Evolutionary conservation across 2,888 invertebrate genomes (phyloP), one percentile per base, ranked within the genome.

Genomic region (Digitonthophagus gazella): DNA sequence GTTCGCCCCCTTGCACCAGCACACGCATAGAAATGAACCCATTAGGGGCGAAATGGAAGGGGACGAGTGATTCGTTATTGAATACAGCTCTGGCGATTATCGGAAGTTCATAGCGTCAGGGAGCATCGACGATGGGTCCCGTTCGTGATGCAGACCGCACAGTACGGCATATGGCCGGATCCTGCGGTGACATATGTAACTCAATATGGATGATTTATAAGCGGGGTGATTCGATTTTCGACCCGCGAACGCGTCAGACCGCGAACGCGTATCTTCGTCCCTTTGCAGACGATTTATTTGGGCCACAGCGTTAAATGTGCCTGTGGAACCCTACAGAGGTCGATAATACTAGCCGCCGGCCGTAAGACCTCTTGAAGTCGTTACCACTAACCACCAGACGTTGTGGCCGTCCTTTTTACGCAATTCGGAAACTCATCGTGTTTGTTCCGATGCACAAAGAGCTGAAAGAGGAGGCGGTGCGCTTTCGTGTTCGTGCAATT

Each of bases 11-110:
- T 55, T 67, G 67, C 67, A 71, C 63, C 71, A 54, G 63, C 70
- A 67, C 65, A 67, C 67, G 73, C 70, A 74, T 73, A 74, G 74
- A 74, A 74, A 74, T 72, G 72, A 74, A 72, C 70, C 63, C 68
- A 74, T 74, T 74, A 73, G 73, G 72, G 71, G 72, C 71, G 73
- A 73, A 71, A 74, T 72, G 64, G 71, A 65, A 19, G 61, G 61
- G 61, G 18, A 20, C 18, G 61, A 69, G 67, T 71, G 69, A 72
- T 72, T 74, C 72, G 72, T 71, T 72, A 73, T 73, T 71, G 72
- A 72, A 72, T 72, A 44, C 14, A 63, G 64, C 67, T 54, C 19
- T n/a, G 61, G 8, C 61, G 61, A 61, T 61, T 61, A 61, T 61
- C 61, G 61, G 20, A 61, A 61, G 18, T 61, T 61, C 61, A 61